These are phyloP conservation scores for Hormaphis cornu DNA, from an alignment of 1,140 invertebrate genomes.

Conservation along the genomic window DNA sequence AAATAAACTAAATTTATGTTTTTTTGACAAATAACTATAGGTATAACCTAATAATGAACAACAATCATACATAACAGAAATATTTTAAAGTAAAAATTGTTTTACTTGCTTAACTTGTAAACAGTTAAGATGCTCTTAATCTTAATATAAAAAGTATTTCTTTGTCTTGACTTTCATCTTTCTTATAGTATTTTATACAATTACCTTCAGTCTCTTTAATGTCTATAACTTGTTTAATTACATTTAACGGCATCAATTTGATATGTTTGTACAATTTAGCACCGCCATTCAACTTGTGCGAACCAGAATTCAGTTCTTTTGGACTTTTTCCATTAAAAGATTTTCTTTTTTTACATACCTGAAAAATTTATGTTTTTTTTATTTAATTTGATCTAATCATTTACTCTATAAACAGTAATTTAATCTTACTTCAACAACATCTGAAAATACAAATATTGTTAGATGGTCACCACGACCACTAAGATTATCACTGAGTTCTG, in stretches of 20 bases:
- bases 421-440: conserved; percentile 78
- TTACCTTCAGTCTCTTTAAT: conserved; percentile 64
- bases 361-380: conserved; percentile 7
- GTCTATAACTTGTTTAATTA: conserved; percentile 83
- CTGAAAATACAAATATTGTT: conserved; percentile 84
- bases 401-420: neutral
- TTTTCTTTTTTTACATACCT: conserved; percentile 69
- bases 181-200: neutral
- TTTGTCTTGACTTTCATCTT: no score
- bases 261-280: conserved; percentile 85
- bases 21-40: no score
- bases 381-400: neutral
- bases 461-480: conserved; percentile 78
- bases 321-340: conserved; percentile 61
- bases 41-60: no score
- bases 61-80: no score
- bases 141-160: no score
- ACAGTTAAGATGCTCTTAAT: no score
- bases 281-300: conserved; percentile 50
- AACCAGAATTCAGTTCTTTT: conserved; percentile 48
- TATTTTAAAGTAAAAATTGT: no score
- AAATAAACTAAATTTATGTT: no score
- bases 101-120: no score
- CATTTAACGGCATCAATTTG: conserved; percentile 73
- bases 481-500: conserved; percentile 75